Conservation (phyloP, 2,113 vertebrate species). For the Antennarius striatus region DNA sequence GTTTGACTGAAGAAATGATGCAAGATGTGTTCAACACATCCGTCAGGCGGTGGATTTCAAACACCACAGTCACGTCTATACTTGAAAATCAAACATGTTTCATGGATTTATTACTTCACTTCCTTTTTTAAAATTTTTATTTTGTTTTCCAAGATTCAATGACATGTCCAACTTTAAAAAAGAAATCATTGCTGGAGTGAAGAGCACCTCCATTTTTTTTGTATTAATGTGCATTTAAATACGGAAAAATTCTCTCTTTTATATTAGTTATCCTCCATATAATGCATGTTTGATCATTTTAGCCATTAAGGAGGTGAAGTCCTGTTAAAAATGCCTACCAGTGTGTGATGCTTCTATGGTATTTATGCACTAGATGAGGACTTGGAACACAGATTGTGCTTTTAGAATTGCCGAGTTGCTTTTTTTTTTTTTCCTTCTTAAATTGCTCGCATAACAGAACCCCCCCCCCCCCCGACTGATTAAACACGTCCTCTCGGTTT, state of each 20-base stretch:
- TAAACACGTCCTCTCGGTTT: constrained; percentile 24
- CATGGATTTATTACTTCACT: not conserved
- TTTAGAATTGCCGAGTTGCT: constrained; percentile 3
- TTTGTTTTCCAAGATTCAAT: not conserved
- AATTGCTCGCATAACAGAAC: constrained; percentile 20
- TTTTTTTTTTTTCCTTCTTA: constrained; percentile 1
- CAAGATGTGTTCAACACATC: constrained; percentile 6
- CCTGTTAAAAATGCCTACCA: not conserved
- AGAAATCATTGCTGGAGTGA: not conserved
- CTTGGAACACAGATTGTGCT: not conserved
- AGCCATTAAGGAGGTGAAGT: not conserved
- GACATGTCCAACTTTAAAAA: not conserved
- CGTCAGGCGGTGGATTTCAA: constrained; percentile 3
- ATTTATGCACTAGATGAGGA: constrained; percentile 20
- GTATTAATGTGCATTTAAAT: not conserved
- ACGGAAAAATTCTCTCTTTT: not conserved
- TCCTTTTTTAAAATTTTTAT: not conserved
- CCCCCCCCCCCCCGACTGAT: too few relatives aligned
- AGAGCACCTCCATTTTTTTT: too few relatives aligned
- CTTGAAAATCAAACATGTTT: constrained; percentile 9
- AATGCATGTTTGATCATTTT: not conserved
- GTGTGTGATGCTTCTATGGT: not conserved
- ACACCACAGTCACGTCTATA: not conserved
- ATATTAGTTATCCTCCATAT: not conserved
- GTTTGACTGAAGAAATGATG: constrained; percentile 12